phyloP scores from a whole-genome alignment of 2,113 vertebrate species.

The Malurus cyaneus region DNA sequence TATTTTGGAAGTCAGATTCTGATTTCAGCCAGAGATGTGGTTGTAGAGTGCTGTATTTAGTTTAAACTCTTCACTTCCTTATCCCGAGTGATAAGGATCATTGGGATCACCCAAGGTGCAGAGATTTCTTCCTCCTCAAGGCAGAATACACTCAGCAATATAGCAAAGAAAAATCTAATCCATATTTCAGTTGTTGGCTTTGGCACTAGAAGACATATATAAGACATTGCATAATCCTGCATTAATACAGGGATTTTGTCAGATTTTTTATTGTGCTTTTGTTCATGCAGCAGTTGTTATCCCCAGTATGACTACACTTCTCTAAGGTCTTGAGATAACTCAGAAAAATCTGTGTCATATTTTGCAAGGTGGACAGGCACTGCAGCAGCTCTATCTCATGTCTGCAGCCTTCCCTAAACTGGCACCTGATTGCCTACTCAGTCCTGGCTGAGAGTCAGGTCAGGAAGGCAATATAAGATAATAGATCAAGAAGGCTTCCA shows the following conservation, averaged over 20 bases:
- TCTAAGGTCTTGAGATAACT: not conserved
- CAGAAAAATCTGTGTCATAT: not conserved
- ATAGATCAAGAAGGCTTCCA: not conserved
- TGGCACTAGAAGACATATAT: not conserved
- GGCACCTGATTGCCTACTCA: not conserved
- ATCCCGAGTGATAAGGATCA: not conserved
- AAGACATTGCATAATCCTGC: no score
- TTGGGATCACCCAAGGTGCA: not conserved
- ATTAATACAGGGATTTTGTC: not conserved
- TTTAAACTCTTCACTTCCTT: not conserved
- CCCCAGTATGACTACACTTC: not conserved
- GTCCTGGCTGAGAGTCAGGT: not conserved
- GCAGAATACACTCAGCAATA: not conserved
- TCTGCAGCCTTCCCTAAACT: not conserved
- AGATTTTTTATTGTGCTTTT: not conserved
- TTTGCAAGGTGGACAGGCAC: not conserved
- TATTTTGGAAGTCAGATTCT: not conserved
- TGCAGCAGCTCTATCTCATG: not conserved
- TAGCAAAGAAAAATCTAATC: not conserved
- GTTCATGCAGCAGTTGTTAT: accelerated
- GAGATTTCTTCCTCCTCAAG: not conserved
- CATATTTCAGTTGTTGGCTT: not conserved
- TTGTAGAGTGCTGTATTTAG: not conserved
- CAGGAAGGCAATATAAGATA: not conserved
- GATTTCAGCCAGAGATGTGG: not conserved